Percentiles rank a stretch among this genome's conserved stretches.
phyloP scores from a whole-genome alignment of 2,113 vertebrate species.

The Delphinapterus leucas region DNA sequence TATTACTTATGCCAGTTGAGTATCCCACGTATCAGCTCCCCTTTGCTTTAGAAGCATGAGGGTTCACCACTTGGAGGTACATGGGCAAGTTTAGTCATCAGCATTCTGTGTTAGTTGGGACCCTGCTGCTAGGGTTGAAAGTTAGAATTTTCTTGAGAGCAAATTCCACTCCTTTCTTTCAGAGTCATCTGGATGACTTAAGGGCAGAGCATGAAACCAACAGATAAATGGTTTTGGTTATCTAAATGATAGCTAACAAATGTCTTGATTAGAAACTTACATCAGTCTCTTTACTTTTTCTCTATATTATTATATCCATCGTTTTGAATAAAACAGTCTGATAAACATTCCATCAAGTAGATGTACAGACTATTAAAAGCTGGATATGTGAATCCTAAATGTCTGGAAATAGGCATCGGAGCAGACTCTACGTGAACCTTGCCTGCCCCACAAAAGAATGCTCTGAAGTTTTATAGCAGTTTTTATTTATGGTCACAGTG shows the following conservation, averaged over 20 bases:
- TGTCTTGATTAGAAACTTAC: background rate
- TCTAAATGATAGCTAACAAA: background rate
- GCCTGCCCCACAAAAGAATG: conserved; percentile 50
- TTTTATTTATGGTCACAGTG: conserved; percentile 63
- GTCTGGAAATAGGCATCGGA: conserved; percentile 12
- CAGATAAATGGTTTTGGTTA: background rate
- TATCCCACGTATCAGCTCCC: background rate
- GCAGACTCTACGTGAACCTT: conserved; percentile 40
- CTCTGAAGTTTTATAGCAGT: conserved; percentile 73
- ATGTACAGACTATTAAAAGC: background rate
- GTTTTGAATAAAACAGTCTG: background rate
- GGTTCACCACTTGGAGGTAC: background rate
- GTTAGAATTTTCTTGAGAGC: background rate
- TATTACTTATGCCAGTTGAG: background rate
- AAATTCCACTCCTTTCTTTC: background rate
- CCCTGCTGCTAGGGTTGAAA: background rate
- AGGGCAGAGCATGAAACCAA: background rate
- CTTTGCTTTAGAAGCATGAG: background rate
- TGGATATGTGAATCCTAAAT: background rate
- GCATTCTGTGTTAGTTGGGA: background rate
- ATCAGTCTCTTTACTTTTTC: background rate
- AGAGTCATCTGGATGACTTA: background rate
- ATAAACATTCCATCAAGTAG: background rate
- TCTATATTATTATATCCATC: background rate
- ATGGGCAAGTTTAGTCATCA: background rate